phyloP scores from a whole-genome alignment of 2,888 invertebrate species.

The Agrochola lota region DNA sequence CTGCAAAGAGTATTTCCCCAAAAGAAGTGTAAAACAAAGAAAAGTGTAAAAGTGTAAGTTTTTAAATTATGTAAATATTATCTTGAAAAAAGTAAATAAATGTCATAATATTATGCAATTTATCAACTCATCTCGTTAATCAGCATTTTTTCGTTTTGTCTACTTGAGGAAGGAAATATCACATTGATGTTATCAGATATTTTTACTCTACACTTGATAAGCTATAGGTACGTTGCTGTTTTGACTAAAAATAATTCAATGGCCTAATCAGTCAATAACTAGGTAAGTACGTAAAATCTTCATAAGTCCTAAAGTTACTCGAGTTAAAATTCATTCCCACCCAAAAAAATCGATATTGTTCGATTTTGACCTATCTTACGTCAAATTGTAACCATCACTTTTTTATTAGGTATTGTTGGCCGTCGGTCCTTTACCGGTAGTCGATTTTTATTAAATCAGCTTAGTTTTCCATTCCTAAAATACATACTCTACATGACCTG shows the following conservation, averaged over 20 bases:
- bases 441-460: not conserved
- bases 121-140: slow-evolving; percentile 7
- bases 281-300: too few species aligned
- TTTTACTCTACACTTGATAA: not conserved
- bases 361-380: not conserved
- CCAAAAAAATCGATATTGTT: too few species aligned
- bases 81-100: too few species aligned
- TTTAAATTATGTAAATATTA: too few species aligned
- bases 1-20: too few species aligned
- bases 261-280: not conserved
- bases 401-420: not conserved
- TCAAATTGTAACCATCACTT: too few species aligned
- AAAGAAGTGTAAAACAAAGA: too few species aligned
- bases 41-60: too few species aligned
- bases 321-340: not conserved
- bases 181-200: slow-evolving; percentile 6
- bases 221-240: not conserved
- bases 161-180: not conserved
- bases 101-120: slow-evolving; percentile 30
- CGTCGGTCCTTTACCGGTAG: too few species aligned
- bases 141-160: slow-evolving; percentile 9
- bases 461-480: not conserved
- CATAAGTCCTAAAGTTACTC: too few species aligned
- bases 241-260: not conserved
- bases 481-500: too few species aligned